Percentiles rank a stretch among this genome's conserved stretches.
Evolutionary conservation across 2,797 vertebrate genomes (phyloP).

Genomic region (Sebastiscus albofasciatus): DNA sequence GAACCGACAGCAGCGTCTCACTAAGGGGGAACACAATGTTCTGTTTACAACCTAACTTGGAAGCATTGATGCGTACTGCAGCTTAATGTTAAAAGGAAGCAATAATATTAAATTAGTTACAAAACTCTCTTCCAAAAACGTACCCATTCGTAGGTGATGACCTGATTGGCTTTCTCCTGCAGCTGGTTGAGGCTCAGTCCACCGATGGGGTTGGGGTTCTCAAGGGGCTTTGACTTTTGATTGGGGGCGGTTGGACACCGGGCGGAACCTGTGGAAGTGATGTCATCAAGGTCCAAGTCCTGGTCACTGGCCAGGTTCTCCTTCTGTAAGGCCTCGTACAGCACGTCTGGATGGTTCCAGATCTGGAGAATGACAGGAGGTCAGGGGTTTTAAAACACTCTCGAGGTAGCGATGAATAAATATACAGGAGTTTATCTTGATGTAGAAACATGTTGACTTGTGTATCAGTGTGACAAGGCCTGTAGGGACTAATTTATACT

Average conservation of each 20-base stretch:
- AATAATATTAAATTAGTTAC: not conserved
- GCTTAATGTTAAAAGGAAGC: not conserved
- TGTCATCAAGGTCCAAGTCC: conserved; percentile 95
- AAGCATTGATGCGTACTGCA: not conserved
- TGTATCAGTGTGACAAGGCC: not conserved
- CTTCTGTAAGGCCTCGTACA: conserved; percentile 95
- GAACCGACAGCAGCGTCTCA: not conserved
- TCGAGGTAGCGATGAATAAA: not conserved
- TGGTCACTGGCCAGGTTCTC: conserved; percentile 94
- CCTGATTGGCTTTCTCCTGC: conserved; percentile 95
- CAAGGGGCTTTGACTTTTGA: conserved; percentile 86
- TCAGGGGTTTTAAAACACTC: not conserved
- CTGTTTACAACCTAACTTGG: not conserved
- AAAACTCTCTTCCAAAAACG: conserved; percentile 24
- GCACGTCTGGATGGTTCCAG: conserved; percentile 98
- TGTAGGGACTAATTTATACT: not conserved
- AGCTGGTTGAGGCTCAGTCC: conserved; percentile 90
- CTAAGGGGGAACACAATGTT: not conserved
- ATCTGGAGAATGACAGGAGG: conserved; percentile 80
- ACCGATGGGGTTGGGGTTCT: conserved; percentile 85
- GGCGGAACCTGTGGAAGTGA: conserved; percentile 85
- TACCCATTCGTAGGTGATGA: conserved; percentile 98
- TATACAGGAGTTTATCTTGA: not conserved
- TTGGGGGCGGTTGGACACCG: conserved; percentile 71
- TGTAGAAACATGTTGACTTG: not conserved